Conservation (phyloP, 2,797 vertebrate species). For the Eulemur mongoz region DNA sequence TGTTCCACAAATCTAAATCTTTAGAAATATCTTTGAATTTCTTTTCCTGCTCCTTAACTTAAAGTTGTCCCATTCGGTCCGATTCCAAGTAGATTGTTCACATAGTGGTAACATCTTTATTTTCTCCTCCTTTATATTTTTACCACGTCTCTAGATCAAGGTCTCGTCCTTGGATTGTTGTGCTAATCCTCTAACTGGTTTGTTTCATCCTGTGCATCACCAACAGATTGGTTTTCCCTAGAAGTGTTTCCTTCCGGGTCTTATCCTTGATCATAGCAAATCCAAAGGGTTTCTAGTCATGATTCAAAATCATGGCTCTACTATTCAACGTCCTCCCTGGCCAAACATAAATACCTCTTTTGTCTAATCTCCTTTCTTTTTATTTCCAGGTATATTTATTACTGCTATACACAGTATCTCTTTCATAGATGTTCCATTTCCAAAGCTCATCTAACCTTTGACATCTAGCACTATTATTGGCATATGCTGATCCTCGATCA, state of each 20-base stretch:
- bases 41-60: background rate
- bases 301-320: background rate
- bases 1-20: background rate
- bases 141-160: background rate
- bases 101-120: background rate
- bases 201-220: fast-evolving
- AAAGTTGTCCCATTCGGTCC: background rate
- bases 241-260: background rate
- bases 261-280: background rate
- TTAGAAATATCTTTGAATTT: background rate
- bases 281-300: background rate
- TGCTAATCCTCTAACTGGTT: background rate
- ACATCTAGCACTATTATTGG: background rate
- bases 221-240: background rate
- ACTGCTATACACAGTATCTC: background rate
- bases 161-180: background rate
- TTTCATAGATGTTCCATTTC: background rate
- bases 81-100: background rate
- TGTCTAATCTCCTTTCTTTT: background rate
- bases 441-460: background rate
- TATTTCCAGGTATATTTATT: background rate
- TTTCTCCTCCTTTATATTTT: background rate
- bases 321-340: background rate
- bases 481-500: background rate
- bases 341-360: background rate